Evolutionary conservation across 64 coral and sea anemone species (phyloP), one percentile per base, ranked within the genome.

Genomic region (Cladopsammia gracilis): DNA sequence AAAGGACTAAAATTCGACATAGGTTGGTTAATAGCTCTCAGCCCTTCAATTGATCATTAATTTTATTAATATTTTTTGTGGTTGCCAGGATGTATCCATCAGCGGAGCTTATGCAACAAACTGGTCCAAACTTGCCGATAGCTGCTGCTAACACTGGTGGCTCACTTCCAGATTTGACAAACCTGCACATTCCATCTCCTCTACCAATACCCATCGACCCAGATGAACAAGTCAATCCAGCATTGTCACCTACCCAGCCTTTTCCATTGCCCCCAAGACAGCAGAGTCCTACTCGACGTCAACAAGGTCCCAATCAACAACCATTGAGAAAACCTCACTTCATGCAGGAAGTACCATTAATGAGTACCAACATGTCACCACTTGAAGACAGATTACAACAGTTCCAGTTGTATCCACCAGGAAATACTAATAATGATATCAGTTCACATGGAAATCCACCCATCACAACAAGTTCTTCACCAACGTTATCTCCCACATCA

Each of bases 141-240:
- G 72, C n/a, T 43, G 18, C 74, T 26, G 83, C 87, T 7, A 95
- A 88, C 73, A 95, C 87, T 47, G 80, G 80, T 50, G 94, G 94
- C 19, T 95, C 94, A 9, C 86, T 95, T 53, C 94, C 94, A 51
- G 94, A 95, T 48, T 62, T 95, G 16, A 87, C 94, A 46, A 95
- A 91, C 51, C 94, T 95, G 26, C 89, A 95, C 61, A 95, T 95
- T 62, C 94, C 94, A 10, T 95, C 94, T 23, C 94, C 94, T 23
- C 61, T 95, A 44, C 73, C 62, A 57, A 90, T 82, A 58, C 89
- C 94, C 11, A 91, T 95, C 48, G 94, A 95, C 58, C 61, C 54
- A 0, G 94, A 95, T 10, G 83, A 81, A 54, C 88, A 90, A 57
- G 74, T 86, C 6, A 91, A 58, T 59, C 91, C 77, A 51, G 73